phyloP scores from a whole-genome alignment of 2,113 vertebrate species.

The Eulacestoma nigropectus region DNA sequence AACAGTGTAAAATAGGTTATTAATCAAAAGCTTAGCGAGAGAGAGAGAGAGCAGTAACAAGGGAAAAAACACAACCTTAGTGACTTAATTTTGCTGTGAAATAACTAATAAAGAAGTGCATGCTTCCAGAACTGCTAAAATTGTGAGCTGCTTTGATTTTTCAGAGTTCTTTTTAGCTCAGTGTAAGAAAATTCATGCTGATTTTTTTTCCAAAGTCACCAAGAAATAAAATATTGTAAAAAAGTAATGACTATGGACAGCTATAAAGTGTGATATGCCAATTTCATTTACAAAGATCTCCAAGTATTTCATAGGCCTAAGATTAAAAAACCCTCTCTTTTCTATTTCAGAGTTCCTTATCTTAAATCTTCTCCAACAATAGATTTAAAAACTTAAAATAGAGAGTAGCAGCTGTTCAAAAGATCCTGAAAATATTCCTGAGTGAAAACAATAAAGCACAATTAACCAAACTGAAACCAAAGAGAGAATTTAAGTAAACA shows the following conservation, averaged over 20 bases:
- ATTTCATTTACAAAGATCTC: not conserved
- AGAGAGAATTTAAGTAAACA: not conserved
- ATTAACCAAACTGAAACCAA: not conserved
- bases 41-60: not conserved
- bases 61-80: not conserved
- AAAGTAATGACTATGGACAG: not conserved
- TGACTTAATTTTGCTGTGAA: not conserved
- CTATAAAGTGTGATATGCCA: not conserved
- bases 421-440: not conserved
- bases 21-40: not conserved
- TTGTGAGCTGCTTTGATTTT: not conserved
- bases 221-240: not conserved
- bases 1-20: not conserved
- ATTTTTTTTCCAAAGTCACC: not conserved
- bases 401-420: not conserved
- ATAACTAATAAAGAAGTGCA: not conserved
- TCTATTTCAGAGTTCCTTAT: not conserved
- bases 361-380: not conserved
- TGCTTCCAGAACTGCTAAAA: not conserved
- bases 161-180: not conserved
- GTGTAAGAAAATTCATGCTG: not conserved
- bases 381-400: not conserved
- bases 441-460: not conserved
- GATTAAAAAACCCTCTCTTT: not conserved
- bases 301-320: not conserved